Evolutionary conservation across 2,888 invertebrate genomes (phyloP).

Genomic region (Pediacus dermestoides): DNA sequence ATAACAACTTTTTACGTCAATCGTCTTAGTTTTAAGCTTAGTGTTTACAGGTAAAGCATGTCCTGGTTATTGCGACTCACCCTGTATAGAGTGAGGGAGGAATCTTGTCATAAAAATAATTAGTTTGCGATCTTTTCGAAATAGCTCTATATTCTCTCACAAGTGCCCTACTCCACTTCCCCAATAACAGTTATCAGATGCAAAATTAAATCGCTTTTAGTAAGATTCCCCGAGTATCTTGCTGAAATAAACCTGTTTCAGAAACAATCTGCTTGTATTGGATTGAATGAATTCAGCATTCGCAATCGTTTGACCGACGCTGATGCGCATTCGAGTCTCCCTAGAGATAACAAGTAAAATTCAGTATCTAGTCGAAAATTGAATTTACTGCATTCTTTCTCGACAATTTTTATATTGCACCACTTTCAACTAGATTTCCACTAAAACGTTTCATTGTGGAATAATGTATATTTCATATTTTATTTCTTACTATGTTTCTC

Average conservation of each 20-base stretch:
- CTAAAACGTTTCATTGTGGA: conserved; percentile 1
- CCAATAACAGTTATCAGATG: too few relatives aligned
- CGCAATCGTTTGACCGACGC: conserved; percentile 1
- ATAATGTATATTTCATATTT: not conserved
- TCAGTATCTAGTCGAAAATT: conserved; percentile 1
- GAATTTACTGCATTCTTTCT: not conserved
- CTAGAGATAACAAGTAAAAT: not conserved
- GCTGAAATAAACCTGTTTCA: conserved; percentile 1
- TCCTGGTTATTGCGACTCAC: too few relatives aligned
- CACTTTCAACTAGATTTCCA: not conserved
- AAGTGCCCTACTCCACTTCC: too few relatives aligned
- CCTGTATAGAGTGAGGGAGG: too few relatives aligned
- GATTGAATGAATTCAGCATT: conserved; percentile 4
- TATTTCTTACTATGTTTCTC: not conserved
- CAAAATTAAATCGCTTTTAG: too few relatives aligned
- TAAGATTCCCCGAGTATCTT: not conserved
- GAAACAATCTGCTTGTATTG: conserved; percentile 4
- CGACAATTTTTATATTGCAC: not conserved
- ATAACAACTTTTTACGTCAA: too few relatives aligned
- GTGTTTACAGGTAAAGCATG: too few relatives aligned
- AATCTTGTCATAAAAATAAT: too few relatives aligned
- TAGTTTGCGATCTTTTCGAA: too few relatives aligned
- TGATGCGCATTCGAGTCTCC: conserved; percentile 4
- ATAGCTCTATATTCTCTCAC: too few relatives aligned
- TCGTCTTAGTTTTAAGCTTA: too few relatives aligned